phyloP scores from a whole-genome alignment of 2,113 vertebrate genomes.

The Coptodon bakossiorum region DNA sequence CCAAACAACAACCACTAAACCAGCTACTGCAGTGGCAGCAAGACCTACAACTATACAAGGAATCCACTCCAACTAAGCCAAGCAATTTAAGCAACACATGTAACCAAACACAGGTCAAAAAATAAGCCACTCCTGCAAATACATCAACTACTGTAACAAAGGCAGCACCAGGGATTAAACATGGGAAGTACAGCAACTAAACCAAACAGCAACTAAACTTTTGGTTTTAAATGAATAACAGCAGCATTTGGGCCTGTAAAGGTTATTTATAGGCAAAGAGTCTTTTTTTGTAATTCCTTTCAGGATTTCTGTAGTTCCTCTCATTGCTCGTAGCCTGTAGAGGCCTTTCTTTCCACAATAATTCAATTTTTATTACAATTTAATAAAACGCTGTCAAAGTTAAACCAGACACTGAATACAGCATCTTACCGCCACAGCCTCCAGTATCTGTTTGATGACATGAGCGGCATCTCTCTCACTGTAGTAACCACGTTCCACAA shows the following conservation, averaged over 20 bases:
- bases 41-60: background rate
- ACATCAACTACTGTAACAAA: background rate
- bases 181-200: background rate
- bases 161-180: background rate
- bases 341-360: background rate
- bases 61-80: background rate
- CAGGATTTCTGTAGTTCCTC: background rate
- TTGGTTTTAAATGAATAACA: background rate
- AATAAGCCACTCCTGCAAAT: background rate
- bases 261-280: background rate
- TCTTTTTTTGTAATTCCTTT: background rate
- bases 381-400: background rate
- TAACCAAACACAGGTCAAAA: background rate
- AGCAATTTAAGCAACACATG: background rate
- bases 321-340: background rate
- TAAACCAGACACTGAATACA: background rate
- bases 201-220: background rate
- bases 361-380: background rate
- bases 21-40: background rate
- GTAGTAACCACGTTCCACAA: conserved; percentile 86
- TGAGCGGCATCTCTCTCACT: conserved; percentile 83
- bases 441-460: conserved; percentile 86
- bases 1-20: background rate
- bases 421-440: conserved; percentile 77
- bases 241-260: background rate